Conservation (phyloP, 2,113 vertebrate species). For the Lophius piscatorius region DNA sequence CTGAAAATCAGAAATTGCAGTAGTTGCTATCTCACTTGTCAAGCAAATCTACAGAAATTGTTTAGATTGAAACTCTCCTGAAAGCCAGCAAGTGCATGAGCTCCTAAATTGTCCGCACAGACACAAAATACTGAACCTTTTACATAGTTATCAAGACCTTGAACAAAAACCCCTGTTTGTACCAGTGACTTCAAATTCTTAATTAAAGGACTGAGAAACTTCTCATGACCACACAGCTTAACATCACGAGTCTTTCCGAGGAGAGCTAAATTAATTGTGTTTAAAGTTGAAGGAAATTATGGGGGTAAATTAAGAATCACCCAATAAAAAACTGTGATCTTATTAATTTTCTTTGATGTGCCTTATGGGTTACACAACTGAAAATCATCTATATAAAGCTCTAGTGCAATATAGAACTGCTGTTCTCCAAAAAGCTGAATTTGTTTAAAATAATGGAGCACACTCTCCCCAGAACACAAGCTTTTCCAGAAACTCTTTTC, state of each 20-base stretch:
- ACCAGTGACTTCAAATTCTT: constrained; percentile 4
- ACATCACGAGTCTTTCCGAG: constrained; percentile 14
- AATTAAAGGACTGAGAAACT: neutral
- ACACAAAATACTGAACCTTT: neutral
- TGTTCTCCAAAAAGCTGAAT: neutral
- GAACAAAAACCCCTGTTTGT: neutral
- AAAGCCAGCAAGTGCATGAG: too few relatives aligned
- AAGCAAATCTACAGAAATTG: neutral
- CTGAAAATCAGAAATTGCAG: neutral
- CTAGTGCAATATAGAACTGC: neutral
- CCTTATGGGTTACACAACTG: neutral
- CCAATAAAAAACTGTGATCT: constrained; percentile 15
- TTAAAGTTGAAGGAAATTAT: constrained; percentile 3
- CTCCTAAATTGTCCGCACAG: too few relatives aligned
- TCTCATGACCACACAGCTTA: constrained; percentile 7
- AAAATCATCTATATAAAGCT: neutral
- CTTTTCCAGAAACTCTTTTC: neutral
- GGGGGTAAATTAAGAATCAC: constrained; percentile 17
- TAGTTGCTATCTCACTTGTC: neutral
- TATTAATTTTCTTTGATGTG: neutral
- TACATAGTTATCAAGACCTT: neutral
- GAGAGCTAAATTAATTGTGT: neutral
- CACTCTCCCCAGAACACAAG: constrained; percentile 1
- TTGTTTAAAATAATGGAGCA: constrained; percentile 3
- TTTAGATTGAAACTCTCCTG: neutral